These are phyloP conservation scores for Magallana ariakensis DNA, from an alignment of 1,140 invertebrate species.

Conservation along the genomic window DNA sequence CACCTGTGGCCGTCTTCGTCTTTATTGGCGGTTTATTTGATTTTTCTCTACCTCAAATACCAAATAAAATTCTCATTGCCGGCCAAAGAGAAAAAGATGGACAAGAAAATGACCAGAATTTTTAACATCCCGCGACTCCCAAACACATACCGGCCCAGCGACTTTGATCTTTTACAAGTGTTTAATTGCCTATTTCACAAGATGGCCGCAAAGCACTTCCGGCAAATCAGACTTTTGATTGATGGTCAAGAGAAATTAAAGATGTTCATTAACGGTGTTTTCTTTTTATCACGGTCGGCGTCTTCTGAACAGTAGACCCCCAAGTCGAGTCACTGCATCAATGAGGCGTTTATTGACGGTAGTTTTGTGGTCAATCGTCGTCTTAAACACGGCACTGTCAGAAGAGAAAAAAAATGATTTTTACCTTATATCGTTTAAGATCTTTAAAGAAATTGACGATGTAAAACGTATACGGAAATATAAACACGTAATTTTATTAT, in stretches of 20 bases:
- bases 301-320: background rate
- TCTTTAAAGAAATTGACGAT: background rate
- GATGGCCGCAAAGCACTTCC: constrained; percentile 11
- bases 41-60: background rate
- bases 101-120: constrained; percentile 3
- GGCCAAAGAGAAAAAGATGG: constrained; percentile 11
- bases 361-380: background rate
- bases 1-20: background rate
- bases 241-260: background rate
- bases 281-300: background rate
- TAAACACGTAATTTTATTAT: background rate
- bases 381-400: background rate
- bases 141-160: background rate
- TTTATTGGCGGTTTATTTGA: constrained; percentile 10
- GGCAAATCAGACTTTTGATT: constrained; percentile 18
- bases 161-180: constrained; percentile 33
- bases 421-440: background rate
- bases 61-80: constrained; percentile 18
- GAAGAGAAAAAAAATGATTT: background rate
- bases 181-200: constrained; percentile 21
- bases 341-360: background rate
- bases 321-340: background rate
- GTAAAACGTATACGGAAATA: background rate
- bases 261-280: background rate
- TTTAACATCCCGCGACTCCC: background rate